These are phyloP conservation scores for Rotaria sp. DNA, from an alignment of 2,888 invertebrate genomes.

Conservation along the genomic window DNA sequence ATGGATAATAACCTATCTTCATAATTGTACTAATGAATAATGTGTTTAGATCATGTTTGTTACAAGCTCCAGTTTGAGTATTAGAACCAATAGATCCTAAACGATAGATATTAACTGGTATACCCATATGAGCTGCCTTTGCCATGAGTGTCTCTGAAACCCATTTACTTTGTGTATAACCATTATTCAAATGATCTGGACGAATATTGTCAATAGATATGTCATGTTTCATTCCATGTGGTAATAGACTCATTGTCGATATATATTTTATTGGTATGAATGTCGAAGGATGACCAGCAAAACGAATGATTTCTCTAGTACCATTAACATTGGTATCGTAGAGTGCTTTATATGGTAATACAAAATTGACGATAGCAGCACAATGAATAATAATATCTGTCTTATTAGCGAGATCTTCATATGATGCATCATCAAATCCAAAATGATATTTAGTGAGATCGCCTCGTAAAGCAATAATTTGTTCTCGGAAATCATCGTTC, in stretches of 20 bases:
- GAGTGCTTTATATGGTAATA: background rate
- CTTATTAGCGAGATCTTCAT: background rate
- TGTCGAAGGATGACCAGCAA: background rate
- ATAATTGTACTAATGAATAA: background rate
- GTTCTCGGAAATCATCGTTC: background rate
- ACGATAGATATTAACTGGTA: constrained; percentile 55
- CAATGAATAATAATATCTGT: background rate
- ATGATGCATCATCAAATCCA: background rate
- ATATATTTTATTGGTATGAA: background rate
- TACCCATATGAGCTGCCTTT: constrained; percentile 50
- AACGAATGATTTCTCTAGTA: background rate
- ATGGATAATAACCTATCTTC: background rate
- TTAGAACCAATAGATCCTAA: constrained; percentile 45
- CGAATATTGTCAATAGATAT: background rate
- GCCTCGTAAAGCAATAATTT: background rate
- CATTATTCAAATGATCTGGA: constrained; percentile 45
- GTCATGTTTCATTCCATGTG: background rate
- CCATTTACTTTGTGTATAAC: constrained; percentile 56
- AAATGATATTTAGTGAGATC: background rate
- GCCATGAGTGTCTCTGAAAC: constrained; percentile 55
- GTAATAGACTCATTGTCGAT: background rate
- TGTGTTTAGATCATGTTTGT: background rate
- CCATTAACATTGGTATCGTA: background rate
- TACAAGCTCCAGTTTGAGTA: background rate
- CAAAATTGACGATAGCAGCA: background rate